phyloP scores from a whole-genome alignment of 1,140 invertebrate genomes.

The Thrips palmi region DNA sequence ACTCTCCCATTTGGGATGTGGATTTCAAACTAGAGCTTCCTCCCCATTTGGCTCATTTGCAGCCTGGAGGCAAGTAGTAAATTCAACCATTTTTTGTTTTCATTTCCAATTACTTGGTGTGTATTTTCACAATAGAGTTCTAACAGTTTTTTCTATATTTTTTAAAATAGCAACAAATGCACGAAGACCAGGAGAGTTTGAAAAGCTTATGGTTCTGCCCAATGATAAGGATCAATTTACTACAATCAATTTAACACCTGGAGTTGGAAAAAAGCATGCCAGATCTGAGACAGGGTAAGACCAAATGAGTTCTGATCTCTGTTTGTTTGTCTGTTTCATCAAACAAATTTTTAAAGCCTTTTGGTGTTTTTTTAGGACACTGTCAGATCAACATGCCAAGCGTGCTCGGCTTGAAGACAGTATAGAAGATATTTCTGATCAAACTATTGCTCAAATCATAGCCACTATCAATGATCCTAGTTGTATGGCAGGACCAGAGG shows the following conservation, averaged over 20 bases:
- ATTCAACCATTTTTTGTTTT: slow-evolving; percentile 4
- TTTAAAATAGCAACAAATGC: slow-evolving; percentile 15
- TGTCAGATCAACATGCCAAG: slow-evolving; percentile 14
- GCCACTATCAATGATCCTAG: slow-evolving; percentile 56
- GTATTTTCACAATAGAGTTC: background rate
- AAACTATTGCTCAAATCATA: slow-evolving; percentile 55
- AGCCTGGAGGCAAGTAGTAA: slow-evolving; percentile 16
- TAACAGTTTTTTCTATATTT: slow-evolving; percentile 7
- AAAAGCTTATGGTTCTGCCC: slow-evolving; percentile 36
- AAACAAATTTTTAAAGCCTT: slow-evolving; percentile 2
- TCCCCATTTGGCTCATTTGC: slow-evolving; percentile 32
- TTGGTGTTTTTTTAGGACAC: slow-evolving; percentile 23
- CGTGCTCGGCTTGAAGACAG: slow-evolving; percentile 24
- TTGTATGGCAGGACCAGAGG: slow-evolving; percentile 65
- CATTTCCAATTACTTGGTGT: background rate
- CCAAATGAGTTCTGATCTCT: slow-evolving; percentile 13
- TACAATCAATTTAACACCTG: slow-evolving; percentile 42
- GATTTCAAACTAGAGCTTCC: slow-evolving; percentile 62
- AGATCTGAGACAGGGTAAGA: slow-evolving; percentile 16
- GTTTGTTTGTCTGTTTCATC: background rate
- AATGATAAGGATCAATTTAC: slow-evolving; percentile 46
- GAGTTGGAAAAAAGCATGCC: slow-evolving; percentile 23
- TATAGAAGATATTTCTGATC: slow-evolving; percentile 31
- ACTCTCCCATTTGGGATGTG: slow-evolving; percentile 84
- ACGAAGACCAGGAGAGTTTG: slow-evolving; percentile 35